A percentile compares a stretch with the other conserved stretches of the same genome.
phyloP scores from a whole-genome alignment of 2,797 vertebrate genomes.

The Sternotherus odoratus region DNA sequence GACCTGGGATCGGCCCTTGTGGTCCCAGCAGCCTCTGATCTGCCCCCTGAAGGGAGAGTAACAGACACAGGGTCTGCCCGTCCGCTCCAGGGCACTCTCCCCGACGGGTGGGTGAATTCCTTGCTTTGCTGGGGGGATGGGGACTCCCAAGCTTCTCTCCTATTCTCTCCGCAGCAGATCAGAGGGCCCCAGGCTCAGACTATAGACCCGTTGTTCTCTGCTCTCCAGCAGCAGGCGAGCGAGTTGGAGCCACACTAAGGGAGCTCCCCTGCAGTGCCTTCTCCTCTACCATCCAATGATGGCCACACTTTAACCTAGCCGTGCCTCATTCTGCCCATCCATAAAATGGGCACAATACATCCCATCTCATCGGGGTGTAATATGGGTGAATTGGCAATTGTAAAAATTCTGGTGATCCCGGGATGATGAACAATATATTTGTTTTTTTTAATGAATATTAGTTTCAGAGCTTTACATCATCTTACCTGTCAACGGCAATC shows the following conservation, averaged over 20 bases:
- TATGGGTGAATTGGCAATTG: background rate
- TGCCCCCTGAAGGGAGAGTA: background rate
- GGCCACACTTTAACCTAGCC: background rate
- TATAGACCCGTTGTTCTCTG: background rate
- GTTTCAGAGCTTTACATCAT: background rate
- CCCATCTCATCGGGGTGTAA: background rate
- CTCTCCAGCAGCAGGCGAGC: background rate
- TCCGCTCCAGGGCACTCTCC: background rate
- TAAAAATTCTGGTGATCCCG: background rate
- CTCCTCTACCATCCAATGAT: background rate
- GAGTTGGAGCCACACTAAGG: background rate
- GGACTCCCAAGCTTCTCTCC: background rate
- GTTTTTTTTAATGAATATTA: background rate
- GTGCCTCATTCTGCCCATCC: background rate
- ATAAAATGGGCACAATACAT: background rate
- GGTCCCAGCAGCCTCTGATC: background rate
- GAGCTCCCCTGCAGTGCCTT: background rate
- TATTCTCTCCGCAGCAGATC: background rate
- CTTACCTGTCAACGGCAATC: constrained; percentile 93
- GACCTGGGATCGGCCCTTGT: background rate
- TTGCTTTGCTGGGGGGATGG: background rate
- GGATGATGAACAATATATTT: background rate
- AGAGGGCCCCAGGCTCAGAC: background rate
- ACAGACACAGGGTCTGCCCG: background rate
- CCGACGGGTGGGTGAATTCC: background rate